Evolutionary conservation across 2,888 invertebrate species (phyloP), one percentile per base, ranked within the genome.

Genomic region (Hedychridium roseum): DNA sequence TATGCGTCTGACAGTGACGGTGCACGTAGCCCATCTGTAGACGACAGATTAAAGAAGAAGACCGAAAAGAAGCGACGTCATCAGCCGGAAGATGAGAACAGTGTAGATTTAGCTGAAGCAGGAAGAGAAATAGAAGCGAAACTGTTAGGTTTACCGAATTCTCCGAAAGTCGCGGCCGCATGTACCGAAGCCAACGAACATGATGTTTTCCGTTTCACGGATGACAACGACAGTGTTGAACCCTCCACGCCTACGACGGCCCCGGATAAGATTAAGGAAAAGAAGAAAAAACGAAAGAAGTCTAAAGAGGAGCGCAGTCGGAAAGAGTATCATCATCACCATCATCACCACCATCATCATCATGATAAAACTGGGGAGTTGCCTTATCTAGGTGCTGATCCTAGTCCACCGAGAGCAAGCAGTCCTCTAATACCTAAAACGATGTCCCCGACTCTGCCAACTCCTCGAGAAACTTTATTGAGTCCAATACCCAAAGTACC

Each of bases 221-320:
- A 87, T 57, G 84, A 82, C 35, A 85, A 84, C 66, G 84, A 85
- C 65, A 83, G 82, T 30, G 69, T 82, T 39, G 85, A 85, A 56
- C 77, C 80, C 1, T 72, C 80, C 15, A 72, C 79, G 5, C 77
- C 66, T 37, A 77, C 71, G 7, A 67, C 76, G 4, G 76, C 76
- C 0, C 66, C 71, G 1, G 83, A 81, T 61, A 71, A 89, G 57
- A 81, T 82, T 40, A 89, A 88, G 71, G 91, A 91, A 63, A 91
- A 89, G 79, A 91, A 90, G 78, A 92, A 92, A 80, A 92, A 92
- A 76, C 87, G 91, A 65, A 92, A 92, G 76, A 90, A 88, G 71
- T 90, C 86, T 42, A 90, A 88, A 73, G 92, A 92, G 66, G 91
- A 91, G 52, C 86, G 87, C 57, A 86, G 83, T 67, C 85, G 88